Percentiles rank a stretch among this genome's conserved stretches.
Conservation (phyloP, 1,140 invertebrate species). For the Zophobas atratus region DNA sequence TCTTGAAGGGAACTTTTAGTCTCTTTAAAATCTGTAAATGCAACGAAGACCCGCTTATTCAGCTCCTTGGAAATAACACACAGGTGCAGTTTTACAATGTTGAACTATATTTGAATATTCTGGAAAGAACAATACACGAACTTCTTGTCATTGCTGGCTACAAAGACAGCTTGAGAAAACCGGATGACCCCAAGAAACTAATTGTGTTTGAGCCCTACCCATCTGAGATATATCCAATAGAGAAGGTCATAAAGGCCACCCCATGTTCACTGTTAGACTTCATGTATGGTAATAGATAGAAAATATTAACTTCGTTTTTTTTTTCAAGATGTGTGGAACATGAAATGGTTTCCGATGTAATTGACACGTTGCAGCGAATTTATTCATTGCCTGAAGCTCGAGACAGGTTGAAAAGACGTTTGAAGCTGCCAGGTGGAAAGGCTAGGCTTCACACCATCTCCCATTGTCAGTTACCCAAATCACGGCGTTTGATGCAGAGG, state of each 20-base stretch:
- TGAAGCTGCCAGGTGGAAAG: constrained; percentile 65
- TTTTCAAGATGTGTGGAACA: constrained; percentile 70
- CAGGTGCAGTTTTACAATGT: constrained; percentile 80
- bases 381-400: constrained; percentile 66
- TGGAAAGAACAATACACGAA: constrained; percentile 73
- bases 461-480: constrained; percentile 71
- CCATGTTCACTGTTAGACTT: constrained; percentile 60
- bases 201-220: neutral
- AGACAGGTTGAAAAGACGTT: constrained; percentile 64
- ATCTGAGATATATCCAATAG: constrained; percentile 45
- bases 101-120: constrained; percentile 80
- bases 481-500: constrained; percentile 71
- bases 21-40: constrained; percentile 77
- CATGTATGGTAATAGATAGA: neutral
- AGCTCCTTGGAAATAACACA: constrained; percentile 70
- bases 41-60: constrained; percentile 76
- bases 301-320: neutral
- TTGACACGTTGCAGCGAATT: constrained; percentile 69
- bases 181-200: constrained; percentile 29
- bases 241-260: constrained; percentile 58
- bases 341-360: constrained; percentile 70
- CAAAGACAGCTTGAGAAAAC: constrained; percentile 55
- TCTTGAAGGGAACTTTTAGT: constrained; percentile 73
- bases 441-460: constrained; percentile 72
- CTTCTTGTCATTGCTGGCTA: constrained; percentile 73